Evolutionary conservation across 2,888 invertebrate species (phyloP), one percentile per base, ranked within the genome.

Genomic region (Caenorhabditis parvicauda): DNA sequence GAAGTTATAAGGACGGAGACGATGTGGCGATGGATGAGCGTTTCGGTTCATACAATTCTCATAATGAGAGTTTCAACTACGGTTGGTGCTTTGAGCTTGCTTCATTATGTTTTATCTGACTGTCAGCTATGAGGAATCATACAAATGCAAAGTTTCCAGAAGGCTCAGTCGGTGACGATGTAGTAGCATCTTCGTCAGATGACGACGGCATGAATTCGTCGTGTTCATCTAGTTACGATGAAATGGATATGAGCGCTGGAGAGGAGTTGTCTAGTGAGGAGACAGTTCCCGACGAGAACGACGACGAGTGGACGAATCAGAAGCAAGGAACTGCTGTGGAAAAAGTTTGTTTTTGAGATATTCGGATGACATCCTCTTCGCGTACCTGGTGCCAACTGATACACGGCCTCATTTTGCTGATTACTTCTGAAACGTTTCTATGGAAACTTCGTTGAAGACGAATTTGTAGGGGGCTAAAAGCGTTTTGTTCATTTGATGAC

Each of bases 251-350:
- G n/a, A n/a, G n/a, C 35, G 9, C 9, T 32, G 45, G 12, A 41
- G 39, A 32, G 54, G 48, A 2, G 17, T 28, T 25, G n/a, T 17
- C 12, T 27, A 45, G 9, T 29, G 35, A 27, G 17, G 45, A 45
- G 17, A 17, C 5, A 4, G 32, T n/a, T n/a, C n/a, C n/a, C 45
- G 56, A 56, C 21, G 62, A 62, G 24, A 52, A 63, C 39, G 50
- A 58, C 24, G 63, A 63, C 27, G 58, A 63, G 28, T 63, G 63
- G 63, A 63, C 63, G 2, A 63, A 63, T 55, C 52, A 63, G 49
- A 63, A 63, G 35, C 9, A 32, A 32, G 45, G 61, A 42, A 43
- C 35, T 44, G 47, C n/a, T n/a, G n/a, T n/a, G n/a, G n/a, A n/a
- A n/a, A n/a, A n/a, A n/a, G n/a, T n/a, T n/a, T n/a, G n/a, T n/a